Base-by-base conservation (phyloP, 2,888 invertebrate genomes). In the Rutpela maculata region DNA sequence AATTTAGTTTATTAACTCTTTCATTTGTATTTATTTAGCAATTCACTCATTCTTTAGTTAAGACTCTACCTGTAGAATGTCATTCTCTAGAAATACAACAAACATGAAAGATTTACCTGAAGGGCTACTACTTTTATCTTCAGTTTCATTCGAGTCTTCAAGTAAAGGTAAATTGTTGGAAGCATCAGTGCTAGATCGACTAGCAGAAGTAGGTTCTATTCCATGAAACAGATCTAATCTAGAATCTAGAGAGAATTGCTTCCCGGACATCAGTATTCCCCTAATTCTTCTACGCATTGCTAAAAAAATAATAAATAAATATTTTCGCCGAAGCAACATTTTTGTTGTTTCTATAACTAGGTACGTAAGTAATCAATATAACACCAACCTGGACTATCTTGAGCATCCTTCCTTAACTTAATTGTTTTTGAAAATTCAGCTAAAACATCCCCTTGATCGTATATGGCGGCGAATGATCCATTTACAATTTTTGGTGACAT, bases 401-500 rank as follows among this genome's bases (percentile, higher is more conserved):
- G 94, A 7, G 94, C 93, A 83, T 94, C 94, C 88, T 95, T 92
- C 83, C 94, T 93, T 35, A 95, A 72, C 50, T 79, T 83, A n/a
- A 87, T 85, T 17, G 94, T 94, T 86, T 93, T 93, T 57, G 94
- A 93, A 86, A 95, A 95, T 67, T 95, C 95, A 15, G 93, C 93
- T 80, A 95, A 91, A 7, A 94, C 92, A 84, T 95, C 95, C 67
- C 93, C 93, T 76, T 94, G 94, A 87, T 98, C 97, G 85, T 96
- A 96, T 79, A 98, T 95, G 31, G 97, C 98, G 0, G 95, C 97
- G 89, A 97, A 98, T 66, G 97, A 97, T 4, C 97, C 98, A 85
- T 98, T 97, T 3, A 98, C 97, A 69, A 99, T 96, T 91, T 98
- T 99, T 0, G 99, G 99, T 6, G 98, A 98, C 95, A 97, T 96